phyloP scores from a whole-genome alignment of 2,797 vertebrate species.

The Morus bassanus region DNA sequence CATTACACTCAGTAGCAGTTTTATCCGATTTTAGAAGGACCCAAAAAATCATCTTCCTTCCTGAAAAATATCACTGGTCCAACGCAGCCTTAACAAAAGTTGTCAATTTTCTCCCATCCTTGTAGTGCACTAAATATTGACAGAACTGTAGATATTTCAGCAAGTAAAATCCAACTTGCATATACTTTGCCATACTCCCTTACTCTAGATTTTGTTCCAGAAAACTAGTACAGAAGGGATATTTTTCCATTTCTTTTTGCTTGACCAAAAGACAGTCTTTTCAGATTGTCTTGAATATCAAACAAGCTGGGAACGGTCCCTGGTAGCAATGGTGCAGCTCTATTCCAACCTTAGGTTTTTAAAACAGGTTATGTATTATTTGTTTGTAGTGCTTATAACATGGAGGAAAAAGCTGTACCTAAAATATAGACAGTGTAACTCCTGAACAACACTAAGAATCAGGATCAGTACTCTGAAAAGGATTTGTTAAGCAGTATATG shows the following conservation, averaged over 20 bases:
- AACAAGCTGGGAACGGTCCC: neutral
- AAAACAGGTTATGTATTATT: neutral
- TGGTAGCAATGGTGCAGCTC: neutral
- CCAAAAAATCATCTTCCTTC: neutral
- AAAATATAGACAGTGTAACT: neutral
- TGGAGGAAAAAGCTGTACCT: neutral
- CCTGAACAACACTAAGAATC: neutral
- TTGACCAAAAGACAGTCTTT: neutral
- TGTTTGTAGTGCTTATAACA: neutral
- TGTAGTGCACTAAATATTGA: neutral
- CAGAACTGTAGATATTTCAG: neutral
- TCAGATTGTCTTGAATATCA: neutral
- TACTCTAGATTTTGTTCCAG: neutral
- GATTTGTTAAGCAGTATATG: neutral
- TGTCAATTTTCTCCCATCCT: neutral
- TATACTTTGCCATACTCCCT: neutral
- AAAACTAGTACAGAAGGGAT: neutral
- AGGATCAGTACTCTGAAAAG: neutral
- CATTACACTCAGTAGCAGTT: neutral
- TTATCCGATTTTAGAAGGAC: neutral
- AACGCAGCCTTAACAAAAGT: neutral
- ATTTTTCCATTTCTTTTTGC: neutral
- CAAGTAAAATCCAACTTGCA: neutral
- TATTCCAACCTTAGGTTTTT: neutral
- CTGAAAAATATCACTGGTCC: neutral